These are phyloP conservation scores for Atrichornis clamosus DNA, from an alignment of 2,113 vertebrate species.

Conservation along the genomic window DNA sequence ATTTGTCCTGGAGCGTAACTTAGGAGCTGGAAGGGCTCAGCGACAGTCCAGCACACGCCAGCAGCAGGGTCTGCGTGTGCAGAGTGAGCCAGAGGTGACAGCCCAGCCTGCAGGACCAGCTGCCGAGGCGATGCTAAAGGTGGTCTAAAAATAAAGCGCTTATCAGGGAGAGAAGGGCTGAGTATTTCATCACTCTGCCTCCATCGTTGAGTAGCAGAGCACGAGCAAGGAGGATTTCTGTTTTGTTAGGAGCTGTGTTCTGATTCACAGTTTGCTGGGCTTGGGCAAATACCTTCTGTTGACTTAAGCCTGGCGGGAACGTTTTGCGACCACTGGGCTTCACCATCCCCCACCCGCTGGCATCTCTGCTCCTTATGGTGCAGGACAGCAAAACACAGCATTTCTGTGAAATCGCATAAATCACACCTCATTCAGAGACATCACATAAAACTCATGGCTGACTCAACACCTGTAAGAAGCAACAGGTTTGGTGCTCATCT, in stretches of 20 bases:
- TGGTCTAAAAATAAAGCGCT: constrained; percentile 22
- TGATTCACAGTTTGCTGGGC: not conserved
- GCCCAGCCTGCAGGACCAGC: not conserved
- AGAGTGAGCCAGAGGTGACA: accelerated
- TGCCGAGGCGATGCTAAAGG: not conserved
- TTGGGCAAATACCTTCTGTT: not conserved
- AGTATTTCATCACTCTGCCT: not conserved
- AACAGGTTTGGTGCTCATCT: not conserved
- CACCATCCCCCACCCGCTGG: accelerated
- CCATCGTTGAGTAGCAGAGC: not conserved
- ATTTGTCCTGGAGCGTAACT: not conserved
- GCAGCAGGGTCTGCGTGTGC: not conserved
- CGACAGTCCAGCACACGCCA: not conserved
- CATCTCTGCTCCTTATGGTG: not conserved
- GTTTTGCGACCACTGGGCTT: not conserved
- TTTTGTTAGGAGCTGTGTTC: not conserved
- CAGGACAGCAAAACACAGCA: not conserved
- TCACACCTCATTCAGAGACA: too few species aligned
- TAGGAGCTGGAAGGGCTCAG: not conserved
- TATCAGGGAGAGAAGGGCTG: not conserved
- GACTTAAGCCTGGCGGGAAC: not conserved
- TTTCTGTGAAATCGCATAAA: too few species aligned
- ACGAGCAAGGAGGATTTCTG: not conserved
- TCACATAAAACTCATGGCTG: not conserved
- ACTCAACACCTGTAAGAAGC: not conserved